Base-by-base conservation (phyloP, 2,797 vertebrate species). In the Sebastes itinus region DNA sequence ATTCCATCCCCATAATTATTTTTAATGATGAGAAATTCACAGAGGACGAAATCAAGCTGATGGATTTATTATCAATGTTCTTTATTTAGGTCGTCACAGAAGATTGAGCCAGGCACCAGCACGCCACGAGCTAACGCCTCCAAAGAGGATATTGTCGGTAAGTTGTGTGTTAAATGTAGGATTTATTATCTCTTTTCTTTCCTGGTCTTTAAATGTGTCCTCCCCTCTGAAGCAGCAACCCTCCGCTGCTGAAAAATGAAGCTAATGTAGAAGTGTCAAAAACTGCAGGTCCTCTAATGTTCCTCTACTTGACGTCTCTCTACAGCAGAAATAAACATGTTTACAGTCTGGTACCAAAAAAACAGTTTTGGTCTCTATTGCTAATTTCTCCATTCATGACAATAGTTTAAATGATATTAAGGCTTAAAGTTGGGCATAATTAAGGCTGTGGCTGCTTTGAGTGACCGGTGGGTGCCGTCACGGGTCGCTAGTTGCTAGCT, bases 51-150 rank as follows among this genome's bases (percentile, higher is more conserved):
- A 56, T 14, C 30, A 70, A 46, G 22, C 7, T 60, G 13, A 58
- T 71, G 18, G 13, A 67, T 60, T 64, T 27, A 9, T 64, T 27
- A 10, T 38, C 13, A 10, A 18, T 75, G 5, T 38, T 66, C 13
- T 28, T 66, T 84, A 1, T 72, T 54, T 87, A 99, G 99, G 89
- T 96, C 99, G 91, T 99, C 99, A 1, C 94, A 99, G 94, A 99
- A 98, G 94, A 99, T 99, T 90, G 99, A 99, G 91, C 98, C 99
- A 72, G 97, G 97, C 81, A 98, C 97, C 92, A 99, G 97, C 95
- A 99, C 98, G 13, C 97, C 99, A 1, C 97, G 97, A 75, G 96
- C 97, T 73, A 96, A 97, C 79, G 96, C 96, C 87, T 98, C 98
- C 78, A 97, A 97, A 95, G 99, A 99, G 93, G 98, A 99, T 90